Evolutionary conservation across 1,140 invertebrate species (phyloP).

Genomic region (Onthophagus taurus): DNA sequence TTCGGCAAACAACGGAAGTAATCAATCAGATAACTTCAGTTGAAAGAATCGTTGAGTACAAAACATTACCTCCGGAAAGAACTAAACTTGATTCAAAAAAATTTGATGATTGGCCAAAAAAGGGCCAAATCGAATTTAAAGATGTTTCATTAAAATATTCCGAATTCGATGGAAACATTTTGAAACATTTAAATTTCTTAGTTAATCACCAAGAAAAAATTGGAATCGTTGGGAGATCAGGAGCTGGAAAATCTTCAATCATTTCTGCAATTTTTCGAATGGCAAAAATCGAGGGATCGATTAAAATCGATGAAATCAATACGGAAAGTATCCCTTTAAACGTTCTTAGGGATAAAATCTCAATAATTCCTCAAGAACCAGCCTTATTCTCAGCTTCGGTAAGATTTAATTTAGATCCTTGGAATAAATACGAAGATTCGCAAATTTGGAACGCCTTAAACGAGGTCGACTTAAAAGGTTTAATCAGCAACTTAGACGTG

Average conservation of each 20-base stretch:
- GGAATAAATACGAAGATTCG: constrained; percentile 53
- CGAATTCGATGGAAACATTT: constrained; percentile 50
- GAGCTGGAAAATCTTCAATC: constrained; percentile 75
- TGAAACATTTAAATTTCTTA: constrained; percentile 52
- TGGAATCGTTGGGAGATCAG: constrained; percentile 61
- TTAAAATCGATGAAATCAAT: constrained; percentile 61
- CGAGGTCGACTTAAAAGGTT: constrained; percentile 58
- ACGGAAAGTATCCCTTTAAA: constrained; percentile 52
- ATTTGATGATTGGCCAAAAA: constrained; percentile 28
- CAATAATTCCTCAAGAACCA: constrained; percentile 75
- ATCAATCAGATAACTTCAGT: constrained; percentile 79
- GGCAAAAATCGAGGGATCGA: constrained; percentile 49
- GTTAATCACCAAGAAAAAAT: constrained; percentile 53
- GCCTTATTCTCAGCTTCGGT: constrained; percentile 67
- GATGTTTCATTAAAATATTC: constrained; percentile 12
- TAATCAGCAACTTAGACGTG: constrained; percentile 42
- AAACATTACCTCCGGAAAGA: background rate
- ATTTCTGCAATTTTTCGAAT: constrained; percentile 62
- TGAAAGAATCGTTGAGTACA: constrained; percentile 59
- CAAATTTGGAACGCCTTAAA: constrained; percentile 57
- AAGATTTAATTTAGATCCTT: constrained; percentile 76
- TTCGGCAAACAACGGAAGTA: constrained; percentile 72
- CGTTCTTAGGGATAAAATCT: constrained; percentile 59
- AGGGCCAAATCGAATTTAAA: constrained; percentile 10
- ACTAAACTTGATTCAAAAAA: constrained; percentile 26